phyloP scores from a whole-genome alignment of 2,113 vertebrate species.

The Grammomys surdaster region DNA sequence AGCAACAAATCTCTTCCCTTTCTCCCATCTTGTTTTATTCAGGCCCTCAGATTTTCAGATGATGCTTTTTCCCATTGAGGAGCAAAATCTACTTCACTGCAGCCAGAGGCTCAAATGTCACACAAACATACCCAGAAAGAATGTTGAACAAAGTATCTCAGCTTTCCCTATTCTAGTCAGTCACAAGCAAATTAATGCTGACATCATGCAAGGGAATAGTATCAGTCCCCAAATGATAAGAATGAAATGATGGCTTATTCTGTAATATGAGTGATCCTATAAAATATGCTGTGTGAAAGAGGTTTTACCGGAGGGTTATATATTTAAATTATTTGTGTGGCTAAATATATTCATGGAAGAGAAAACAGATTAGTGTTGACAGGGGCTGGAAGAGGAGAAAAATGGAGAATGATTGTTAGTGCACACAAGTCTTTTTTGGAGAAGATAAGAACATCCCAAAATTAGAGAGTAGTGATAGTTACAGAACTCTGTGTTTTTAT shows the following conservation, averaged over 20 bases:
- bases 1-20: background rate
- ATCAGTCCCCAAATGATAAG: background rate
- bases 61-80: background rate
- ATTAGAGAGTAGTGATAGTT: background rate
- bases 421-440: background rate
- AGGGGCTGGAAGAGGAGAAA: background rate
- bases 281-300: background rate
- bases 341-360: background rate
- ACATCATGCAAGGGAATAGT: background rate
- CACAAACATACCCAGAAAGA: background rate
- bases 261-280: background rate
- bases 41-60: background rate
- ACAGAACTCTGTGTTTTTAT: conserved; percentile 2
- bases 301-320: background rate
- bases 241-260: background rate
- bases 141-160: background rate
- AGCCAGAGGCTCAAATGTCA: background rate
- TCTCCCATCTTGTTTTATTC: background rate
- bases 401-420: background rate
- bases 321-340: background rate
- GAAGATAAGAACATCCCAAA: background rate
- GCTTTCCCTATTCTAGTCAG: background rate
- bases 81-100: background rate
- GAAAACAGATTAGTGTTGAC: background rate
- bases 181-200: background rate